Evolutionary conservation across 2,797 vertebrate species (phyloP), one percentile per base, ranked within the genome.

Genomic region (Eulemur coronatus): DNA sequence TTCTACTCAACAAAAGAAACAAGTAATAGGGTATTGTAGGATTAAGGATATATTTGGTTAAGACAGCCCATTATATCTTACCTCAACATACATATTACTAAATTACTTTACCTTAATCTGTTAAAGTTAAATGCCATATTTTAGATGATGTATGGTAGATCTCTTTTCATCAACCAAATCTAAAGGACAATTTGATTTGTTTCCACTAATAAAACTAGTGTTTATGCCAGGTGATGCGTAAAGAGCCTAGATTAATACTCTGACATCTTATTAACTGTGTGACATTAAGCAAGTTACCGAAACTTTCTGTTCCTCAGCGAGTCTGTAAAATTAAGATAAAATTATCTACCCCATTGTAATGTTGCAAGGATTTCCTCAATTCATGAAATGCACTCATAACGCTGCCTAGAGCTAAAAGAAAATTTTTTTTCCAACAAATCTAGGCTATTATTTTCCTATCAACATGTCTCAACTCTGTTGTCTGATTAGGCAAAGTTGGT

Each of bases 291-390:
- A 59, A 93, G 57, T 81, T 70, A 94, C 55, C 75, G 69, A 81
- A 93, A 95, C 41, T 79, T 91, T 80, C 35, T n/a, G 50, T 63
- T 90, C 43, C 72, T 89, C 35, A 93, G 43, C 43, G 5, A 63
- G 5, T 86, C 69, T 87, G 4, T 84, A 92, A 90, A 96, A 95
- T 76, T 79, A 90, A 85, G 57, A 82, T 81, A 82, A 65, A 59
- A 72, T 48, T 43, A 65, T 70, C 63, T 78, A 57, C 18, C 38
- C 80, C 28, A 52, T 2, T 81, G 30, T 57, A 75, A 13, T 61
- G 30, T 28, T 65, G 9, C 46, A 38, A 93, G 5, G 8, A 90
- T 50, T 95, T 82, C 76, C 35, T 82, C 78, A 81, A 4, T 78
- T 18, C 2, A 10, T 67, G 4, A 76, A 84, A 91, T 85, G 41